Evolutionary conservation across 2,888 invertebrate species (phyloP), one percentile per base, ranked within the genome.

Genomic region (Venustoraphidia nigricollis): DNA sequence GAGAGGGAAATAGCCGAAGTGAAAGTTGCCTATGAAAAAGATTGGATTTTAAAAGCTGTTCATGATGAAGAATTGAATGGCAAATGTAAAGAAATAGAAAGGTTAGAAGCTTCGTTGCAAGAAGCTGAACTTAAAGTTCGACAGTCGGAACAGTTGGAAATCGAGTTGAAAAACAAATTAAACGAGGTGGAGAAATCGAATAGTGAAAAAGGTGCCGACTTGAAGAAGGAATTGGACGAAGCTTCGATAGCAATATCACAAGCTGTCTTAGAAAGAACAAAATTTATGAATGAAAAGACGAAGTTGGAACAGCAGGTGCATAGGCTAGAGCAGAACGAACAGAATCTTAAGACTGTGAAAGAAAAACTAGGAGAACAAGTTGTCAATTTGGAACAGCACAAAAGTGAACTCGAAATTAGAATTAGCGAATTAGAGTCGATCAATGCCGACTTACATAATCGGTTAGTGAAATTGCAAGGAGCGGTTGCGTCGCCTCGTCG

Each of bases 221-320:
- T 84, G n/a, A 71, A 77, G 48, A 76, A 77, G 50, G 79, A 82
- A 47, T 69, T 86, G 10, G 84, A 87, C 58, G 77, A 80, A 53
- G 75, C 81, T 1, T 80, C 80, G 0, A 68, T 86, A n/a, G 76
- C 81, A 53, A 81, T 81, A 14, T 86, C 87, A 0, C 81, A 83
- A 59, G 77, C 79, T 1, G 75, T 83, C 1, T 67, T 84, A 37
- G 86, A 88, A 57, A 76, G 85, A 56, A 81, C 83, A 0, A 79
- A 82, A 54, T 71, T 83, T 3, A 75, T 78, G 47, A 83, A 83
- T 53, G 85, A 86, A 42, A 79, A 81, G 54, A 59, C 81, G 34
- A 71, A 72, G 17, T 61, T 83, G 35, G 84, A 87, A 61, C 72
- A 76, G 55, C 76, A 81, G 58, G 57, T 79, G 10, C 72, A 75